Conservation (phyloP, 2,888 invertebrate genomes). For the Mythimna loreyi region DNA sequence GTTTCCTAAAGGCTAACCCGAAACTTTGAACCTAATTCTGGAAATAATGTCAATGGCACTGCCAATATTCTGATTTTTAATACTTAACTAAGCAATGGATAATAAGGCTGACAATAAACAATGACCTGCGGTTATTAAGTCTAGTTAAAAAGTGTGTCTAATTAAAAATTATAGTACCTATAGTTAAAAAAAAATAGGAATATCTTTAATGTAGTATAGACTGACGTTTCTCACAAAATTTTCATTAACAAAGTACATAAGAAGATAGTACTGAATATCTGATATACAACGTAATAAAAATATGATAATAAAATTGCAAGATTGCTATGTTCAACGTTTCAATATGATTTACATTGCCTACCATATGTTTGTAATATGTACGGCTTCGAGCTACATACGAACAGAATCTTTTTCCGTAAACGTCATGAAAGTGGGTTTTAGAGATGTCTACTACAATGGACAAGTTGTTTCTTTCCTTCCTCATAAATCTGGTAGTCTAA, state of each 20-base stretch:
- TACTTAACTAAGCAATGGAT: too few relatives aligned
- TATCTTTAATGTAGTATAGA: too few relatives aligned
- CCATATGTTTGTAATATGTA: background rate
- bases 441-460: background rate
- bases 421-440: constrained; percentile 10
- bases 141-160: too few relatives aligned
- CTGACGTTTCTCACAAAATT: constrained; percentile 2
- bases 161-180: too few relatives aligned
- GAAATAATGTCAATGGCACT: background rate
- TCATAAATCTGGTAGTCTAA: background rate
- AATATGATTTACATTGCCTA: constrained; percentile 20
- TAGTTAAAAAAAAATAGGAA: too few relatives aligned
- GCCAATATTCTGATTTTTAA: too few relatives aligned
- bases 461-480: background rate
- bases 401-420: constrained; percentile 2
- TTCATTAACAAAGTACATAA: constrained; percentile 1
- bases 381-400: constrained; percentile 10
- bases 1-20: background rate
- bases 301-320: constrained; percentile 11
- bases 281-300: constrained; percentile 29
- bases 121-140: too few relatives aligned
- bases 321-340: constrained; percentile 4
- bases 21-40: too few relatives aligned
- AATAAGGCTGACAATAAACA: too few relatives aligned
- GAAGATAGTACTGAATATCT: constrained; percentile 6